A percentile compares a stretch with the other conserved stretches of the same genome.
Evolutionary conservation across 2,113 vertebrate species (phyloP).

Genomic region (Bucco capensis): DNA sequence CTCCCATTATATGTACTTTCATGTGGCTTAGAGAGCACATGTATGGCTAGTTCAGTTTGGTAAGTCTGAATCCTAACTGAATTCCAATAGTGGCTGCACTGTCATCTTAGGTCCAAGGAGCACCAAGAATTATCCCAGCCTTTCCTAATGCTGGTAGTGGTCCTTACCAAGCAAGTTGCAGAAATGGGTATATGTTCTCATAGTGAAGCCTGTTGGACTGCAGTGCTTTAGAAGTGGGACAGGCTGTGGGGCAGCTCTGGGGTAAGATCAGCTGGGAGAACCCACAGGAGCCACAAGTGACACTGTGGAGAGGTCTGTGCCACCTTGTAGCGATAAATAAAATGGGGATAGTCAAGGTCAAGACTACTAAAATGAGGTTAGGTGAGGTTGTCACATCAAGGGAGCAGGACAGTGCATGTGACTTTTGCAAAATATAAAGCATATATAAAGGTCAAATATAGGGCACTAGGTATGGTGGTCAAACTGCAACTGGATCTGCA

Average conservation of each 20-base stretch:
- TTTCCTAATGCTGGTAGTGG: neutral
- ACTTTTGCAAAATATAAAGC: neutral
- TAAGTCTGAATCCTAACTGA: neutral
- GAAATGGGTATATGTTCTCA: neutral
- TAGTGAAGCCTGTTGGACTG: neutral
- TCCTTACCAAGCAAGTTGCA: neutral
- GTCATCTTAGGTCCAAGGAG: neutral
- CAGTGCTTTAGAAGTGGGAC: neutral
- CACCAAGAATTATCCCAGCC: neutral
- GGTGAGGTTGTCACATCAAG: neutral
- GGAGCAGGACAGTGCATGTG: neutral
- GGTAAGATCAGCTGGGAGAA: accelerated
- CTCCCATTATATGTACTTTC: neutral
- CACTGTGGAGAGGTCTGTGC: neutral
- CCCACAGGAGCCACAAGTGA: neutral
- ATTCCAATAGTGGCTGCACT: neutral
- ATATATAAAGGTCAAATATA: neutral
- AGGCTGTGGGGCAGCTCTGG: neutral
- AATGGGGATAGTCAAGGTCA: neutral
- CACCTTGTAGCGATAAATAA: neutral
- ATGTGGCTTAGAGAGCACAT: neutral
- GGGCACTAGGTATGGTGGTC: neutral
- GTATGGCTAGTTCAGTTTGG: neutral
- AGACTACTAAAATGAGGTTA: neutral
- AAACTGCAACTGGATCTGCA: neutral